Percentiles rank a stretch among this genome's conserved stretches.
phyloP scores from a whole-genome alignment of 2,113 vertebrate genomes.

The human region DNA sequence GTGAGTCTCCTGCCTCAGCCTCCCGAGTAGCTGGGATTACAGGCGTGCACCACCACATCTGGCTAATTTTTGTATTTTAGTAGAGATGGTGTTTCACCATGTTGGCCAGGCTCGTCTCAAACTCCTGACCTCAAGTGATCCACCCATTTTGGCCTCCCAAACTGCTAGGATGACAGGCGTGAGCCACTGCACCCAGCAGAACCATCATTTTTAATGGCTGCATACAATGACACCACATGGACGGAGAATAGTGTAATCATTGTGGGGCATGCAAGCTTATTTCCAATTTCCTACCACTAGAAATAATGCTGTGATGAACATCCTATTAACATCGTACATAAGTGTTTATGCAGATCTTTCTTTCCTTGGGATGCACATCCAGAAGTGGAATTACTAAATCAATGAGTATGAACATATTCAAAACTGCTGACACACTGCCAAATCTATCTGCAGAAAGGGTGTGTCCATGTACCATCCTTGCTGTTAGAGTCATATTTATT shows the following conservation, averaged over 20 bases:
- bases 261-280: background rate
- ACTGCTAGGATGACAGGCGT: too few relatives aligned
- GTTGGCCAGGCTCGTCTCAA: too few relatives aligned
- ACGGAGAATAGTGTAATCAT: background rate
- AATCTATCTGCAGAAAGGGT: background rate
- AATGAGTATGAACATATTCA: background rate
- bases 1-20: too few relatives aligned
- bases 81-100: too few relatives aligned
- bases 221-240: background rate
- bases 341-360: background rate
- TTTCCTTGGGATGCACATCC: slow-evolving; percentile 14
- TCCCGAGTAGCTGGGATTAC: too few relatives aligned
- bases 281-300: slow-evolving; percentile 4
- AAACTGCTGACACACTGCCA: background rate
- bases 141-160: too few relatives aligned
- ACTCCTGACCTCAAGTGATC: too few relatives aligned
- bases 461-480: background rate
- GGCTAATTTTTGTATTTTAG: too few relatives aligned
- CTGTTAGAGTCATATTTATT: background rate
- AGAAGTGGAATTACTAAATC: background rate
- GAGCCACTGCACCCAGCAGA: background rate
- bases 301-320: slow-evolving; percentile 10
- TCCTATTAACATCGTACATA: background rate
- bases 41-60: too few relatives aligned
- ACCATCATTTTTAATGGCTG: background rate